A percentile compares a stretch with the other conserved stretches of the same genome.
Evolutionary conservation across 2,888 invertebrate species (phyloP).

Genomic region (Malachius bipustulatus): DNA sequence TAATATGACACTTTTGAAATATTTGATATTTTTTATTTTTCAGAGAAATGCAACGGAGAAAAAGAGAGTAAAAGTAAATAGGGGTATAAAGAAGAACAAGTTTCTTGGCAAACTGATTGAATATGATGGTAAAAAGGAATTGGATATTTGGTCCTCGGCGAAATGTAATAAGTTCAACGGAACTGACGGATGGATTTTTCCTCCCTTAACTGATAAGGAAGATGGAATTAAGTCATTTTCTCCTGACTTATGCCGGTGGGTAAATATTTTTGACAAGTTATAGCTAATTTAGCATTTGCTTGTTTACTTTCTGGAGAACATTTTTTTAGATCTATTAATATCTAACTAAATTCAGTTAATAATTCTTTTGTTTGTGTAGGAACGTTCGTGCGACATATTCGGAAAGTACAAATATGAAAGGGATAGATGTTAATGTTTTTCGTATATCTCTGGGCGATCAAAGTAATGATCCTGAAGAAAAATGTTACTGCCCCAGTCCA

Average conservation of each 20-base stretch:
- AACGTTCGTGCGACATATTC: conserved; percentile 50
- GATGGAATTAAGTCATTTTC: conserved; percentile 59
- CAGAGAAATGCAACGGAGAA: conserved; percentile 65
- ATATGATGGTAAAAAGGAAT: conserved; percentile 49
- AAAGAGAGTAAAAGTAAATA: conserved; percentile 55
- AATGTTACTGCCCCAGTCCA: conserved; percentile 44
- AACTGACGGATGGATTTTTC: conserved; percentile 80
- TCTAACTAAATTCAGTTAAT: too few species aligned
- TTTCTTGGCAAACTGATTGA: conserved; percentile 63
- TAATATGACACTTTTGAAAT: neutral
- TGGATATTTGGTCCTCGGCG: conserved; percentile 52
- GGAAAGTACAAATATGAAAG: conserved; percentile 46
- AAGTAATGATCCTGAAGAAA: conserved; percentile 38
- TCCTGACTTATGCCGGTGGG: conserved; percentile 68
- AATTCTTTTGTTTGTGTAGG: conserved; percentile 37
- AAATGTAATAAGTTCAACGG: conserved; percentile 66
- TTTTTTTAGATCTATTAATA: too few species aligned
- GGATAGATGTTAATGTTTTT: conserved; percentile 55
- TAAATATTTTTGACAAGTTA: too few species aligned
- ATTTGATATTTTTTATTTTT: conserved; percentile 14
- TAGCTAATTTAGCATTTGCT: too few species aligned
- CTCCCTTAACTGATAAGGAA: conserved; percentile 50
- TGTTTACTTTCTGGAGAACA: too few species aligned
- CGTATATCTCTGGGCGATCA: conserved; percentile 59
- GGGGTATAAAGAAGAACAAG: conserved; percentile 61